Conservation (phyloP, 2,888 invertebrate species). For the Rutpela maculata region DNA sequence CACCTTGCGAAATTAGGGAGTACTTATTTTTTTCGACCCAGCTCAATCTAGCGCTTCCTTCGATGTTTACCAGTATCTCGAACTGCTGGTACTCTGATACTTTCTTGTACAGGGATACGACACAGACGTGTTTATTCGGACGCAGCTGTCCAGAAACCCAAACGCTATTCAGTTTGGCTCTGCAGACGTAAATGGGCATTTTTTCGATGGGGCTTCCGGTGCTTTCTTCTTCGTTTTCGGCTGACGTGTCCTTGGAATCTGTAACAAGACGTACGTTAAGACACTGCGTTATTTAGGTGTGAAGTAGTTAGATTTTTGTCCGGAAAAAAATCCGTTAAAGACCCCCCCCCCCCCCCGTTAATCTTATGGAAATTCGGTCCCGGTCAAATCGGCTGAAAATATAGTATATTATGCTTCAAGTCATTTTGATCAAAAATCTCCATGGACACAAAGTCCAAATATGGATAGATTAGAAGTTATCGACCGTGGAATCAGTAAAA, state of each 20-base stretch:
- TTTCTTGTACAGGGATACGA: constrained; percentile 79
- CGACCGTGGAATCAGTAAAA: no score
- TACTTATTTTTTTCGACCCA: constrained; percentile 88
- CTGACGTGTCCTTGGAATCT: constrained; percentile 56
- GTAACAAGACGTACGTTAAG: neutral
- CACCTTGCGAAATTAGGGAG: constrained; percentile 80
- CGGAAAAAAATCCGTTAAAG: no score
- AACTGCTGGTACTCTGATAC: constrained; percentile 75
- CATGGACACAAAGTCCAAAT: no score
- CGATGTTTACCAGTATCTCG: constrained; percentile 86
- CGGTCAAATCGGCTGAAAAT: no score
- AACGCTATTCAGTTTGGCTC: constrained; percentile 83
- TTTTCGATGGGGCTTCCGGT: constrained; percentile 71
- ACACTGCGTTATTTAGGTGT: no score
- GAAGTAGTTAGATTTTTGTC: no score
- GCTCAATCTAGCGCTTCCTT: constrained; percentile 83
- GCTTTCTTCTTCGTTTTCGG: constrained; percentile 69
- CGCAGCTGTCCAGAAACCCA: constrained; percentile 84
- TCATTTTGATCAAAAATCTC: no score
- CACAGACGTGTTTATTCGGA: constrained; percentile 78
- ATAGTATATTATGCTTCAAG: no score
- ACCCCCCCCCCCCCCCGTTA: no score
- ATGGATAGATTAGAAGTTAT: no score
- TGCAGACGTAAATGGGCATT: constrained; percentile 82
- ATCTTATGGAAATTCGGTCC: no score